Base-by-base conservation (phyloP, 1,140 invertebrate genomes). In the Sarcophaga peregrina region DNA sequence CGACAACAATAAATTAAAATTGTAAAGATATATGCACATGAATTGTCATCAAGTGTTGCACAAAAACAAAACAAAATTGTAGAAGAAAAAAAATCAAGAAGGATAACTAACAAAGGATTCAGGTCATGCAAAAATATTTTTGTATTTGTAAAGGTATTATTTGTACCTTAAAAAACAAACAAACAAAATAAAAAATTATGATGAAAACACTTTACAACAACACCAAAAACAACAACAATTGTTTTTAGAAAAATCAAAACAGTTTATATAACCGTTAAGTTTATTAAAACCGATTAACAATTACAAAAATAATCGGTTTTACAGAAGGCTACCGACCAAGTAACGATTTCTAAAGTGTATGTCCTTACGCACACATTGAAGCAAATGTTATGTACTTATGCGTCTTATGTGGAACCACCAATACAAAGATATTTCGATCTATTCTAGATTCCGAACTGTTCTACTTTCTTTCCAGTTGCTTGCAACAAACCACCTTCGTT, bases 71-170 rank as follows among this genome's bases (percentile, higher is more conserved):
- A 37, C 25, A 37, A 37, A 37, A 37, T 2, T 37, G 1, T 37
- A 37, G 25, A 37, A 37, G 4, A 37, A 37, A 37, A 37, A 37
- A 37, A 37, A 37, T 4, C 10, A 20, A 25, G 20, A 68, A 37
- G 25, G 25, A 37, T 37, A 37, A 37, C 25, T 37, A 37, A 68
- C 62, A 68, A 68, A 68, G 62, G 62, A 68, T 68, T 68, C 62
- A 68, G 62, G 62, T 68, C 62, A 68, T 68, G 17, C 62, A 68
- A 68, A 68, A 68, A 68, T 68, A 68, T 68, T 68, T 68, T 37
- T 37, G 8, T 68, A 68, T 68, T 68, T 68, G 62, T 68, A 10
- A 68, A 68, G 62, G 62, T 68, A 68, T 68, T 68, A 68, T 68
- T 37, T 20, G 62, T 68, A 58, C 54, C n/a, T 58, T n/a, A 58